phyloP scores from a whole-genome alignment of 1,140 invertebrate species.

The Cyclina sinensis region DNA sequence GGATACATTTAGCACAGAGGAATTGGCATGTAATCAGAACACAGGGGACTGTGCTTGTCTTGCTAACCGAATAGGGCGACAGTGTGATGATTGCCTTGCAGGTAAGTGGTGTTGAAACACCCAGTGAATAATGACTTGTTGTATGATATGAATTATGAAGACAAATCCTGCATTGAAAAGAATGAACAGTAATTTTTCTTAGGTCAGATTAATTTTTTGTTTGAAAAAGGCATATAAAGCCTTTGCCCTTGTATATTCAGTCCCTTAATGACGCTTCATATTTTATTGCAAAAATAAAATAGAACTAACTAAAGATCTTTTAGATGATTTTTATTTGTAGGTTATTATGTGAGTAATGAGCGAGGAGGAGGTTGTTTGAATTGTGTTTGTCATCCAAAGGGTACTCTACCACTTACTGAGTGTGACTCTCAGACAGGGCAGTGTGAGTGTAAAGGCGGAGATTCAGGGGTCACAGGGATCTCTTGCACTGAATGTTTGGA shows the following conservation, averaged over 20 bases:
- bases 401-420: conserved; percentile 89
- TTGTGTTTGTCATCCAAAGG: conserved; percentile 95
- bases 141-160: too few species aligned
- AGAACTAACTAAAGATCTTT: too few species aligned
- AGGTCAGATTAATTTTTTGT: too few species aligned
- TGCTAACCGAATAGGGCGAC: conserved; percentile 95
- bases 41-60: conserved; percentile 96
- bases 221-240: too few species aligned
- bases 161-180: too few species aligned
- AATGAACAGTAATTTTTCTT: too few species aligned
- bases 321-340: conserved; percentile 86
- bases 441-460: conserved; percentile 91
- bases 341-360: conserved; percentile 91
- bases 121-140: too few species aligned
- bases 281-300: too few species aligned
- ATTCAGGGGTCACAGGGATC: conserved; percentile 80
- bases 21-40: conserved; percentile 91
- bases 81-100: conserved; percentile 97
- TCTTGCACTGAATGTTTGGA: conserved; percentile 80
- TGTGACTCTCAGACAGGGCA: conserved; percentile 96
- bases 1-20: conserved; percentile 41
- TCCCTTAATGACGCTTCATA: too few species aligned
- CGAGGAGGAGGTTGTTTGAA: conserved; percentile 85
- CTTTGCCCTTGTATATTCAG: too few species aligned
- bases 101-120: conserved; percentile 90